Evolutionary conservation across 1,140 invertebrate genomes (phyloP).

Genomic region (Hypsibius dujardini): DNA sequence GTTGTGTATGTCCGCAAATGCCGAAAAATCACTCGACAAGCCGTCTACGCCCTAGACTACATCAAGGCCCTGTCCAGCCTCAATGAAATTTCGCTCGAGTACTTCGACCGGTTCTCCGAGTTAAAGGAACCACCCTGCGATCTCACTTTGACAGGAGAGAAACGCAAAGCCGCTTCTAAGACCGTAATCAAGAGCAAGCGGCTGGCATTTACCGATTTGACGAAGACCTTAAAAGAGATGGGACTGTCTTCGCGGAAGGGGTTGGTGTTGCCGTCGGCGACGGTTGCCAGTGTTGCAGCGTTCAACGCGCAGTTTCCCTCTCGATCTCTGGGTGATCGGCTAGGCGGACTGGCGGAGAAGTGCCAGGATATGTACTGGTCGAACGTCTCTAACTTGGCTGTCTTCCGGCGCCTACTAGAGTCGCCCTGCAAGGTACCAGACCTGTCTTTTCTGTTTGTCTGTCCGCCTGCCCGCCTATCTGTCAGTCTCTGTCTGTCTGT

Average conservation of each 20-base stretch:
- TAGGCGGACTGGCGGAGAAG: background rate
- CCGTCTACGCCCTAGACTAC: too few species aligned
- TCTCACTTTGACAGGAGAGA: background rate
- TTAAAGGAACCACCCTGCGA: background rate
- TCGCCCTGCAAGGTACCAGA: background rate
- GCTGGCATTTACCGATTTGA: background rate
- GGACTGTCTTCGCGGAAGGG: background rate
- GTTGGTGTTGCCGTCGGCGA: too few species aligned
- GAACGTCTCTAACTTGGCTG: background rate
- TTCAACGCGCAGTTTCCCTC: too few species aligned
- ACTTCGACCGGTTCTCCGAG: too few species aligned
- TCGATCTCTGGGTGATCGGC: too few species aligned
- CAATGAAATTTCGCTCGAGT: too few species aligned
- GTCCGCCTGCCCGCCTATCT: too few species aligned
- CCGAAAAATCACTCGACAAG: too few species aligned
- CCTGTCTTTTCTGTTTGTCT: background rate
- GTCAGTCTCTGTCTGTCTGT: too few species aligned
- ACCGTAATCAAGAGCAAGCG: background rate
- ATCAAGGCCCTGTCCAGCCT: too few species aligned
- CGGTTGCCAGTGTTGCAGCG: too few species aligned
- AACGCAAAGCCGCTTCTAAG: background rate
- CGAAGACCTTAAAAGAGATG: background rate
- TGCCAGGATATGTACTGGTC: background rate
- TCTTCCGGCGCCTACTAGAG: constrained; percentile 5
- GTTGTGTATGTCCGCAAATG: too few species aligned